Base-by-base conservation (phyloP, 2,797 vertebrate genomes). In the Hoplostethus atlanticus region DNA sequence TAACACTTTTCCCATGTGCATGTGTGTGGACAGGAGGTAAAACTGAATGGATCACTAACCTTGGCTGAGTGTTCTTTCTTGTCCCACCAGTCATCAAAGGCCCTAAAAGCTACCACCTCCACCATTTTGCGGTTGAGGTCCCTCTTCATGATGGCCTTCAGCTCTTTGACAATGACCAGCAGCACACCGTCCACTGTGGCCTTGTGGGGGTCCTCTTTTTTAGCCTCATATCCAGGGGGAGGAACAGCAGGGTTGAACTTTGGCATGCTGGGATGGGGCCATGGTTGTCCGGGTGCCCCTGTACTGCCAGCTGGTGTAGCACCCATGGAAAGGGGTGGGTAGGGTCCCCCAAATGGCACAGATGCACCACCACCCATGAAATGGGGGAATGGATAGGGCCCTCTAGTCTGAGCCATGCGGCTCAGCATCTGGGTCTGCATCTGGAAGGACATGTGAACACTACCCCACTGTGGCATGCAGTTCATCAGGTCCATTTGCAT, bases 371-470 rank as follows among this genome's bases (percentile, higher is more conserved):
- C 71, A 21, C 92, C 93, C 5, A 98, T 90, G 82, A 96, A 98
- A 17, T 96, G 97, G 0, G 95, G 97, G 36, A 97, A 99, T 1
- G 93, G 93, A 77, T 97, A 98, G 0, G 95, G 92, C 13, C 96
- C 95, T 69, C 98, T 94, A 0, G 95, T 97, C 70, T 99, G 98
- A 30, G 97, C 96, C 90, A 99, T 97, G 67, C 98, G 97, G 89
- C 98, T 99, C 87, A 99, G 87, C 97, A 99, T 94, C 88, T 99
- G 98, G 0, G 98, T 98, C 89, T 99, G 98, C 98, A 99, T 99
- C 92, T 99, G 98, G 91, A 99, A 98, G 84, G 97, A 98, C 97
- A 99, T 99, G 12, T 96, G 96, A 86, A 98, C 96, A 12, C 96
- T 96, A 0, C 96, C 96, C 97, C 97, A 99, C 86, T 98, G 96